These are phyloP conservation scores for Leptodactylus fallax DNA, from an alignment of 2,797 vertebrate species.

Conservation along the genomic window DNA sequence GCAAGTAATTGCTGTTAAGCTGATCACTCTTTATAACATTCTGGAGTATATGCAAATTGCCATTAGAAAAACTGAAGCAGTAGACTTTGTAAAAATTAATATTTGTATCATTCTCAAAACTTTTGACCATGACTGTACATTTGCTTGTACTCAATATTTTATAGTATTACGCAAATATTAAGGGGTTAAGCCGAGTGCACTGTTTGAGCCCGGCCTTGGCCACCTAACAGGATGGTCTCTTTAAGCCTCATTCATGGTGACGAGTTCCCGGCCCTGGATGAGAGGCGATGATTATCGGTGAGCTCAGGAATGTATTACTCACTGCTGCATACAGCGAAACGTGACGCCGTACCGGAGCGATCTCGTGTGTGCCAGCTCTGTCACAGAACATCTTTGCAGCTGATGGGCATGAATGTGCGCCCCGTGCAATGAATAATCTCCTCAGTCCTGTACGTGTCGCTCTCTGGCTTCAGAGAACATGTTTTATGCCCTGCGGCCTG, in stretches of 20 bases:
- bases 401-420: neutral
- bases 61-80: too few species aligned
- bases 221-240: neutral
- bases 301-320: slow-evolving; percentile 53
- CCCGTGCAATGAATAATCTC: neutral
- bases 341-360: slow-evolving; percentile 9
- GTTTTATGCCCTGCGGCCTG: neutral
- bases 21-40: too few species aligned
- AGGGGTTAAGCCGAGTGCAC: neutral
- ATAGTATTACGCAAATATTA: too few species aligned
- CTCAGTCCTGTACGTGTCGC: neutral
- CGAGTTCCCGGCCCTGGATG: neutral
- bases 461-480: neutral
- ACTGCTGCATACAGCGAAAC: slow-evolving; percentile 16
- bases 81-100: too few species aligned
- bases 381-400: neutral
- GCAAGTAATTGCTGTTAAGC: too few species aligned
- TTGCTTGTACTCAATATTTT: too few species aligned
- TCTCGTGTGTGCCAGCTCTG: neutral
- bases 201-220: too few species aligned
- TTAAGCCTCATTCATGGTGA: slow-evolving; percentile 5
- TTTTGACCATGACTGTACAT: too few species aligned
- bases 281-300: neutral
- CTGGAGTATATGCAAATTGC: too few species aligned
- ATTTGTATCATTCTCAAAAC: too few species aligned